Base-by-base conservation (phyloP, 2,888 invertebrate genomes). In the Globia sparganii region DNA sequence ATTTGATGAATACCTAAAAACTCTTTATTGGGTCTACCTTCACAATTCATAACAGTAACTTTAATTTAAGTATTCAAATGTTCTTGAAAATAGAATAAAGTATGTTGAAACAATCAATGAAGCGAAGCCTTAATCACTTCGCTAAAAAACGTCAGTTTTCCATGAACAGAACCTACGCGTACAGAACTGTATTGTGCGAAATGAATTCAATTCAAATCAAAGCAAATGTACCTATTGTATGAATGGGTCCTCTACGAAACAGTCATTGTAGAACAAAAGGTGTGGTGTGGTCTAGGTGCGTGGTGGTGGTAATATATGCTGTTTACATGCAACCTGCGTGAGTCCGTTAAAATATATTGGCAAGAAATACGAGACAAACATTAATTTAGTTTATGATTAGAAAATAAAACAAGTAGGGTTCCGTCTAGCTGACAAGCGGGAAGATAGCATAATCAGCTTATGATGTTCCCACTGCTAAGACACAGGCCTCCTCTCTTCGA, bases 91-190 rank as follows among this genome's bases (percentile, higher is more conserved):
- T 37, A 43, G 1, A 71, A 65, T 71, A 64, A 58, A 81, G 75
- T 64, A 18, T 40, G 56, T 69, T 46, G 37, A 43, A 15, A 67
- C 31, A 31, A 34, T 43, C 62, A 56, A 31, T 58, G 46, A 34
- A 75, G 18, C 43, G 18, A 73, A 43, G 53, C 66, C 59, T 62
- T 73, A 71, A 79, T 86, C 77, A 66, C 40, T 77, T 37, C 53
- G 53, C 40, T 65, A 75, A 25, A 37, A 81, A 70, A 78, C n/a
- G 59, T 43, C 67, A 64, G 49, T 67, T 73, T 77, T 43, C 71
- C 43, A 69, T 28, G 65, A 77, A 78, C 43, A 28, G 25, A 53
- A 31, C 31, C 31, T 56, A 31, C 9, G 9, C 31, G 31, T 53
- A 73, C 25, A 40, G 74, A 49, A 56, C 58, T 40, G 71, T 72